Conservation (phyloP, 2,888 invertebrate species). For the Hanleya hanleyi region DNA sequence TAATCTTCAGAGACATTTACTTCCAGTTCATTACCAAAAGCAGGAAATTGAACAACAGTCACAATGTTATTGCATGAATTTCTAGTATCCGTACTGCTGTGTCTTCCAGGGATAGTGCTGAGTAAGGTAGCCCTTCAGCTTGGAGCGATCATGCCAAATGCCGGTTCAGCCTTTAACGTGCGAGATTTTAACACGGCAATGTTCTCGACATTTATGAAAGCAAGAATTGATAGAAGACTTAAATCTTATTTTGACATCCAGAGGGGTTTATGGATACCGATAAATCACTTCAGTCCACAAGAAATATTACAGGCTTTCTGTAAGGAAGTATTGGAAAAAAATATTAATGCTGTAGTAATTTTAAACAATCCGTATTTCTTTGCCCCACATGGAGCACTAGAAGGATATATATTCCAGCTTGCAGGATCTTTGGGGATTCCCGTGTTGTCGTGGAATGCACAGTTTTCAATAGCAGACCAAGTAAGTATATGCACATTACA, state of each 20-base stretch:
- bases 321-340: constrained; percentile 51
- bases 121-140: not conserved
- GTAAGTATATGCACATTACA: not conserved
- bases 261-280: not conserved
- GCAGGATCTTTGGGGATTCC: constrained; percentile 96
- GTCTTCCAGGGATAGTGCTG: not conserved
- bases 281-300: constrained; percentile 32
- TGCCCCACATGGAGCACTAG: constrained; percentile 92
- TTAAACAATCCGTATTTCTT: constrained; percentile 87
- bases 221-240: not conserved
- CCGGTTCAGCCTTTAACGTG: not conserved
- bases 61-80: not conserved
- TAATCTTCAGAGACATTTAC: too few relatives aligned
- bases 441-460: constrained; percentile 98
- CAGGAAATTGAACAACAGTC: too few relatives aligned
- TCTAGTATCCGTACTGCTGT: not conserved
- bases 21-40: too few relatives aligned
- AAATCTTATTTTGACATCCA: not conserved
- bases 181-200: not conserved
- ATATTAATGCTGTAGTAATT: constrained; percentile 82
- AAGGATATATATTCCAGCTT: constrained; percentile 94
- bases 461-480: constrained; percentile 82
- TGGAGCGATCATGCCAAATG: constrained; percentile 8
- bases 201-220: not conserved
- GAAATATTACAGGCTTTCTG: constrained; percentile 66